Base-by-base conservation (phyloP, 2,113 vertebrate species). In the Xenopus laevis region DNA sequence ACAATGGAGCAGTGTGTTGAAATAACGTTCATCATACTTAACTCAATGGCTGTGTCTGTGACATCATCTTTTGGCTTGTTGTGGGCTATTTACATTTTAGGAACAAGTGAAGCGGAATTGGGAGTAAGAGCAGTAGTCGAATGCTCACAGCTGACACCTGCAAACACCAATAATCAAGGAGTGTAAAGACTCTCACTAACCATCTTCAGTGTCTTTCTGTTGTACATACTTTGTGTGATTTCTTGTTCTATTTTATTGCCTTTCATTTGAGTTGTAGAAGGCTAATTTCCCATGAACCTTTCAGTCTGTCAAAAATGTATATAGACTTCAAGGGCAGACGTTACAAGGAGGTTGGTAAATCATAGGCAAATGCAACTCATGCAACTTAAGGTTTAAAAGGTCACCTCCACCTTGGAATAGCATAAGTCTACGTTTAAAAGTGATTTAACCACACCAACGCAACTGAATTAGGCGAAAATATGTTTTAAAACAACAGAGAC, bases 91-190 rank as follows among this genome's bases (percentile, higher is more conserved):
- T 76, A 76, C 45, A 70, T 76, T 70, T 64, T 50, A 76, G 67
- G 66, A 70, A 58, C 74, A 67, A 70, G 67, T 62, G 15, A 67
- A 76, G 67, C 67, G 67, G 74, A 76, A 76, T 76, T 69, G 59
- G 74, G 59, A 76, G 67, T 52, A 57, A 46, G 33, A 70, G 30
- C 15, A 60, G 59, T 63, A 60, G 40, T 55, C 60, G 16, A 64
- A 64, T 77, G 74, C 58, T 70, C 67, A 70, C 74, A 77, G 74
- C 74, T 77, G 74, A 70, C 66, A 70, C 74, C 74, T 70, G 74
- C 74, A 77, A 77, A 64, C 65, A 75, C 65, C 73, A 75, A 30
- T 75, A 64, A 70, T 66, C 50, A 46, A 77, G 59, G 20, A 77
- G 67, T 55, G 59, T 33, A 47, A 70, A 77, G 33, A 45, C 46